Percentiles rank a stretch among this genome's conserved stretches.
Evolutionary conservation across 2,888 invertebrate species (phyloP).

Genomic region (Eugnorisma glareosa): DNA sequence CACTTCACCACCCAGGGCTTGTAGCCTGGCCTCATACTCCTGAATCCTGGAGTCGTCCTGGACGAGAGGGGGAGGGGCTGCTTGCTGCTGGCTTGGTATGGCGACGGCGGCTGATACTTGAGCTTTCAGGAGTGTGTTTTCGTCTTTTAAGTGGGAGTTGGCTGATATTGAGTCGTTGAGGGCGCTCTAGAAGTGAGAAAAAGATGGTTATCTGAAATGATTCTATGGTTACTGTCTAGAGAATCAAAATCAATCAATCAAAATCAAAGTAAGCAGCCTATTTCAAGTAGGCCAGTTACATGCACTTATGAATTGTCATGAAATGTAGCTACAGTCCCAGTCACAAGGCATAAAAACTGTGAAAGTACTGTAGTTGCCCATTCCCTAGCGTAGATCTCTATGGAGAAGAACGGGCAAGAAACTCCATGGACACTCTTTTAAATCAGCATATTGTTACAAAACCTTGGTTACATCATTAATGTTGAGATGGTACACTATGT

Average conservation of each 20-base stretch:
- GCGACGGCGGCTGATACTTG: constrained; percentile 89
- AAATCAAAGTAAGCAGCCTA: too few relatives aligned
- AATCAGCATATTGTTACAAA: too few relatives aligned
- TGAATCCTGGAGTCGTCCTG: constrained; percentile 56
- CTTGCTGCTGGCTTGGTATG: constrained; percentile 36
- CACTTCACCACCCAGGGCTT: constrained; percentile 72
- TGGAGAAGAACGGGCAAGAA: too few relatives aligned
- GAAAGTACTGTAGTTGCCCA: too few relatives aligned
- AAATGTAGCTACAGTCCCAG: too few relatives aligned
- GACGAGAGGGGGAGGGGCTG: background rate
- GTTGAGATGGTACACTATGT: too few relatives aligned
- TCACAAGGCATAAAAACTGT: too few relatives aligned
- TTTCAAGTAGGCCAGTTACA: too few relatives aligned
- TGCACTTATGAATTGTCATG: too few relatives aligned
- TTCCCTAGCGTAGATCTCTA: too few relatives aligned
- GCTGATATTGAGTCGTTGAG: constrained; percentile 93
- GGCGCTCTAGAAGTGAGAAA: constrained; percentile 74
- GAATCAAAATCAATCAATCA: background rate
- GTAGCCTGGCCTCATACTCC: constrained; percentile 64
- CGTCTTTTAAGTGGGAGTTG: constrained; percentile 95
- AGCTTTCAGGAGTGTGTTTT: constrained; percentile 96
- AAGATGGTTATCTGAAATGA: background rate
- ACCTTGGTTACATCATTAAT: too few relatives aligned
- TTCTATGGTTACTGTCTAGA: background rate
- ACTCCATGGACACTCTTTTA: too few relatives aligned